These are phyloP conservation scores for Stegophylla sp. DNA, from an alignment of 2,888 invertebrate species.

Conservation along the genomic window DNA sequence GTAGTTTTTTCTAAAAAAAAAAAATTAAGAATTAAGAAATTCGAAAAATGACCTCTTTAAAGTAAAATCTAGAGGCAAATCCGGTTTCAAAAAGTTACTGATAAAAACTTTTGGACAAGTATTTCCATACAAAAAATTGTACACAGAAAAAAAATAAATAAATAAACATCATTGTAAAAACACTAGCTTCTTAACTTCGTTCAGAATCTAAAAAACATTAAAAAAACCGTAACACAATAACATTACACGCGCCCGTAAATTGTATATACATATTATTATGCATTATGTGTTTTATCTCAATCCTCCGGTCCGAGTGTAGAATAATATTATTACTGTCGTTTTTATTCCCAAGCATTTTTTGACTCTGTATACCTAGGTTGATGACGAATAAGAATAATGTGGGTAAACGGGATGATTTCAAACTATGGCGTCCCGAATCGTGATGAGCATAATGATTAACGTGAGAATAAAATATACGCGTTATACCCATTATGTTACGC, in stretches of 20 bases:
- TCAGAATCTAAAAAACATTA: background rate
- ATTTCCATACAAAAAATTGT: too few species aligned
- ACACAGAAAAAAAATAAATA: background rate
- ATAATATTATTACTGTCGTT: background rate
- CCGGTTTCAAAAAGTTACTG: too few species aligned
- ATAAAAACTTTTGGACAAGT: too few species aligned
- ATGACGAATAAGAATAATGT: background rate
- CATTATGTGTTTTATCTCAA: background rate
- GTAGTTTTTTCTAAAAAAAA: too few species aligned
- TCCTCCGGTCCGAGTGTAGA: background rate
- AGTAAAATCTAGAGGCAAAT: too few species aligned
- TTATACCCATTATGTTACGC: background rate
- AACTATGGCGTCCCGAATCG: conserved; percentile 10
- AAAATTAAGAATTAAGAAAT: too few species aligned
- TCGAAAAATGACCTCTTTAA: too few species aligned
- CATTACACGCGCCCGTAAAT: background rate
- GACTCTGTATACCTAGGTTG: background rate
- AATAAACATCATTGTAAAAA: background rate
- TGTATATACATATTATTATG: background rate
- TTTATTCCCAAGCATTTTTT: background rate
- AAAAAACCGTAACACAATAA: background rate
- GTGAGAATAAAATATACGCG: background rate
- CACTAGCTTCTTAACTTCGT: background rate
- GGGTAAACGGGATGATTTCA: background rate
- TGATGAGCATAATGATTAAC: conserved; percentile 37